Evolutionary conservation across 2,797 vertebrate genomes (phyloP).

Genomic region (Zenarchopterus dispar): DNA sequence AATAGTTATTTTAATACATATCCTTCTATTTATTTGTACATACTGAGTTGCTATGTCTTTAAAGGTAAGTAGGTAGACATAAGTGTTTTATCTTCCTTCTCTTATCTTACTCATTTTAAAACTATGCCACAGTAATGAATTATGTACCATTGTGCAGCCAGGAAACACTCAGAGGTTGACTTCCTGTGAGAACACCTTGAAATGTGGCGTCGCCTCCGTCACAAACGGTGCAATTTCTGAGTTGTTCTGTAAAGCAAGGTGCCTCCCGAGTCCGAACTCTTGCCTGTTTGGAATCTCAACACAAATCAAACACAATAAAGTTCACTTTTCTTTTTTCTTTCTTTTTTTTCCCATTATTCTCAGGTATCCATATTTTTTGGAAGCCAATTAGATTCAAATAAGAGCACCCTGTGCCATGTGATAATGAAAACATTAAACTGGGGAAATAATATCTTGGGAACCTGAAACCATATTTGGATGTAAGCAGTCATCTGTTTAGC

Average conservation of each 20-base stretch:
- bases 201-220: constrained; percentile 59
- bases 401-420: too few species aligned
- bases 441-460: too few species aligned
- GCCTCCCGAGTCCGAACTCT: constrained; percentile 5
- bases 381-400: neutral
- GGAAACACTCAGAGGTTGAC: constrained; percentile 58
- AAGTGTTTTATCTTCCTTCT: neutral
- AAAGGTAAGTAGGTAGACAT: neutral
- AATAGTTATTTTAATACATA: neutral
- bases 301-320: constrained; percentile 11
- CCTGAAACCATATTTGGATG: too few species aligned
- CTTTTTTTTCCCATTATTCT: neutral
- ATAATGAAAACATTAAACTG: too few species aligned
- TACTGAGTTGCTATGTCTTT: neutral
- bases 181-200: constrained; percentile 67
- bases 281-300: constrained; percentile 40
- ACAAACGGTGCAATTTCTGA: constrained; percentile 29
- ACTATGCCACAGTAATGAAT: neutral
- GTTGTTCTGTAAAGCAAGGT: constrained; percentile 43
- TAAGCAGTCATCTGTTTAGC: too few species aligned
- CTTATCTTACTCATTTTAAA: neutral
- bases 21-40: neutral
- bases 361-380: neutral
- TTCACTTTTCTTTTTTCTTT: constrained; percentile 3
- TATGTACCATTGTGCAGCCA: constrained; percentile 69